phyloP scores from a whole-genome alignment of 2,797 vertebrate species.

The Tokudaia tokunoshimensis region DNA sequence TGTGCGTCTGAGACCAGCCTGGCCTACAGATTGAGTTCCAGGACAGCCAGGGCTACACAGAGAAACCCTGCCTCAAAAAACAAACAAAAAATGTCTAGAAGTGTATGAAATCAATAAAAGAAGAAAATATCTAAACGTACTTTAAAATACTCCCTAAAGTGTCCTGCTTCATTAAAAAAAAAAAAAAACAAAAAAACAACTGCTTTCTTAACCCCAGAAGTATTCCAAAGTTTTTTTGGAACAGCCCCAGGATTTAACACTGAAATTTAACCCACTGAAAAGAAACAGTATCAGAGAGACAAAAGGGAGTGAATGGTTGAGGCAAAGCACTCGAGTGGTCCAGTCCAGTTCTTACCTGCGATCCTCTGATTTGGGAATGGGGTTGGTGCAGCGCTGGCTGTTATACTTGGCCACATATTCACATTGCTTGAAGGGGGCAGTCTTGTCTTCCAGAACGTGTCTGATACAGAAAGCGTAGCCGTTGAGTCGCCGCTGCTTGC shows the following conservation, averaged over 20 bases:
- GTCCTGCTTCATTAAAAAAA: neutral
- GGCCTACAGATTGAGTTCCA: neutral
- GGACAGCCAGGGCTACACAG: neutral
- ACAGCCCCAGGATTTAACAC: neutral
- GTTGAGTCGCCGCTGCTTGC: constrained; percentile 99
- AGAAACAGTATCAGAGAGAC: neutral
- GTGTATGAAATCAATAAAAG: constrained; percentile 22
- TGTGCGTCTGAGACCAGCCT: neutral
- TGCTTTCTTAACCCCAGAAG: constrained; percentile 1
- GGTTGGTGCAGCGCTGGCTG: constrained; percentile 99
- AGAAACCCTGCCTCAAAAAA: neutral
- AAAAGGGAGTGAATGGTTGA: neutral
- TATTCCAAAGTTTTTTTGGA: constrained; percentile 45
- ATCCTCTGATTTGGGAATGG: constrained; percentile 99
- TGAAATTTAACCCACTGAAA: neutral
- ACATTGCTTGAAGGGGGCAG: constrained; percentile 99
- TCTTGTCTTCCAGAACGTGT: constrained; percentile 99
- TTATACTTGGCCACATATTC: constrained; percentile 99
- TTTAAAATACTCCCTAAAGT: constrained; percentile 53
- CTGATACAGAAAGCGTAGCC: constrained; percentile 99
- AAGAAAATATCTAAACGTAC: neutral
- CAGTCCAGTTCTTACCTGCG: constrained; percentile 92
- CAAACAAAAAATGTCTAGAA: neutral
- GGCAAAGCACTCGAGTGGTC: neutral
- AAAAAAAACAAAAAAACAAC: neutral